Base-by-base conservation (phyloP, 2,113 vertebrate genomes). In the Vidua chalybeata region DNA sequence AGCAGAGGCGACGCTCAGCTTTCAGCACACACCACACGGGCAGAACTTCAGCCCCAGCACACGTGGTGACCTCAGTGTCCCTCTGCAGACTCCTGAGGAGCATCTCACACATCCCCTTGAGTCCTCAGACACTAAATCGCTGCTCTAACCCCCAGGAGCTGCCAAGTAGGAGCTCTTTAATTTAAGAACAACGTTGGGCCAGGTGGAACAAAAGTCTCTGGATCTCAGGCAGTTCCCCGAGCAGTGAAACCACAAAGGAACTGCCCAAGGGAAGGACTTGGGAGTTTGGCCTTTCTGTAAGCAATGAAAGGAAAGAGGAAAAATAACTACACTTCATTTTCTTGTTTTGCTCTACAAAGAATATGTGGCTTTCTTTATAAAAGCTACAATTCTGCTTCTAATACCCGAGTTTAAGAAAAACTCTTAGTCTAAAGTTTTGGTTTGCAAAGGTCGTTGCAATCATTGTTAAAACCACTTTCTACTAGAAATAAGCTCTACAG, bases 371-470 rank as follows among this genome's bases (percentile, higher is more conserved):
- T 95, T 94, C 96, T 92, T 94, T 77, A 94, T 48, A 95, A 96
- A 91, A 93, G 89, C 94, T 96, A 96, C 94, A 96, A 81, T 94
- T 92, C 93, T 89, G 96, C 82, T 96, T 69, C 94, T 96, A 96
- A 90, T 91, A 97, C 19, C 97, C 93, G 89, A 97, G 97, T 97
- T 97, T 78, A 64, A 85, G 78, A 82, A 91, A 97, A 97, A 97
- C 97, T 94, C 96, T 97, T 97, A 77, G 97, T 97, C 97, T 96
- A 97, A 95, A 82, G 61, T 90, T 96, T 97, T 97, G 96, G 96
- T 90, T 96, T 88, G 89, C 88, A 90, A 95, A 87, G 55, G 68
- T 72, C 43, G 13, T 90, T 74, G 91, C 78, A 89, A 84, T 93
- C 94, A 93, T 9, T 84, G 80, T 89, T 93, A 96, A 95, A 94